A percentile compares a stretch with the other conserved stretches of the same genome.
phyloP scores from a whole-genome alignment of 2,113 vertebrate species.

The Crotalus viridis region DNA sequence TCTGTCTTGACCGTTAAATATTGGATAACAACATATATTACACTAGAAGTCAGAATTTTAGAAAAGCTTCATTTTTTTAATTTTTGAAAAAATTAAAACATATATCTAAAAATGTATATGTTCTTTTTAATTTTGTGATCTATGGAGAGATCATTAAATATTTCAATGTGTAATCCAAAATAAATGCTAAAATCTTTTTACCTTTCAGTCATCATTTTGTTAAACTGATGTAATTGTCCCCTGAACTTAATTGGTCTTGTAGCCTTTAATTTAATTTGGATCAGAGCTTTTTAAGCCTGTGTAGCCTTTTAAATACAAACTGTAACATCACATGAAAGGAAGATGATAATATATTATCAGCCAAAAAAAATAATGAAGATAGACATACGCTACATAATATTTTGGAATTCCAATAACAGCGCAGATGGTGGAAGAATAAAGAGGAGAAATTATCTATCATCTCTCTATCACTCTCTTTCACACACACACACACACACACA shows the following conservation, averaged over 20 bases:
- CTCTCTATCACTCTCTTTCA: too few relatives aligned
- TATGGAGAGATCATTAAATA: conserved; percentile 13
- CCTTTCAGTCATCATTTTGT: not conserved
- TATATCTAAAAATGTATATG: conserved; percentile 18
- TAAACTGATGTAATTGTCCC: not conserved
- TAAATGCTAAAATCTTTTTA: not conserved
- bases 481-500: too few relatives aligned
- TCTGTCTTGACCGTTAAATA: not conserved
- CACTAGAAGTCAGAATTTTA: not conserved
- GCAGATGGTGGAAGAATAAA: not conserved
- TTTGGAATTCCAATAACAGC: not conserved
- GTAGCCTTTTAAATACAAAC: conserved; percentile 20
- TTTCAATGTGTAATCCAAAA: not conserved
- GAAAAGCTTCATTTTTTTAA: not conserved
- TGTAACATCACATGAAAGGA: not conserved
- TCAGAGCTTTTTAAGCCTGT: not conserved
- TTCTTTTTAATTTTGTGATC: not conserved
- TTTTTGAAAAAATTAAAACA: not conserved
- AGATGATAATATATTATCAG: conserved; percentile 5
- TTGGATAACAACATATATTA: not conserved
- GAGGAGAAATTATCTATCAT: not conserved
- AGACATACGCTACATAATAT: not conserved
- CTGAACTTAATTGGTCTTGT: not conserved
- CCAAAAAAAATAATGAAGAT: conserved; percentile 26
- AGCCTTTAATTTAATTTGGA: not conserved